These are phyloP conservation scores for Parelbella ahira DNA, from an alignment of 2,888 invertebrate genomes.

Conservation along the genomic window DNA sequence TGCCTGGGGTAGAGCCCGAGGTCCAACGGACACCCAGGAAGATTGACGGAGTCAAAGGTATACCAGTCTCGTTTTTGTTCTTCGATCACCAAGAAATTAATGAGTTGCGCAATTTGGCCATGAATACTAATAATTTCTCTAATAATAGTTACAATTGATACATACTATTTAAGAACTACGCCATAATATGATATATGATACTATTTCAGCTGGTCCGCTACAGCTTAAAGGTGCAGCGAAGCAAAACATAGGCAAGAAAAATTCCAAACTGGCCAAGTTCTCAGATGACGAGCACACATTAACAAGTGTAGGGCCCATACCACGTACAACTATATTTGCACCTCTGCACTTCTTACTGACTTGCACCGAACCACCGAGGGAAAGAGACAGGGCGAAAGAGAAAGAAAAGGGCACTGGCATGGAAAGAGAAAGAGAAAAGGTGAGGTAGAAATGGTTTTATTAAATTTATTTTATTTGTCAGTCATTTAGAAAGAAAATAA, in stretches of 20 bases:
- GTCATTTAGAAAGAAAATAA: no score
- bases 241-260: constrained; percentile 74
- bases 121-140: no score
- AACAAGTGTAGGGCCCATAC: constrained; percentile 78
- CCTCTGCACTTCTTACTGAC: constrained; percentile 81
- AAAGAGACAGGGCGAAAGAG: neutral
- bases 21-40: constrained; percentile 74
- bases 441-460: neutral
- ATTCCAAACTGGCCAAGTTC: constrained; percentile 68
- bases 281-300: constrained; percentile 71
- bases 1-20: constrained; percentile 78
- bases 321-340: constrained; percentile 64
- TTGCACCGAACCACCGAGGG: constrained; percentile 62
- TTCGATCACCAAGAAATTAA: no score
- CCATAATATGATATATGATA: neutral
- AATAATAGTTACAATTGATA: no score
- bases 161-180: no score
- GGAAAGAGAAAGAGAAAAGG: constrained; percentile 1
- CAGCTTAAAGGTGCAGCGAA: constrained; percentile 77
- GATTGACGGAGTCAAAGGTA: constrained; percentile 74
- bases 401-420: constrained; percentile 6
- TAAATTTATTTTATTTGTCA: no score
- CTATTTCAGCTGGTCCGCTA: constrained; percentile 58
- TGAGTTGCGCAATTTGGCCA: no score
- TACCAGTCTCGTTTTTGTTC: no score